These are phyloP conservation scores for Steinernema feltiae DNA, from an alignment of 1,140 invertebrate species.

Conservation along the genomic window DNA sequence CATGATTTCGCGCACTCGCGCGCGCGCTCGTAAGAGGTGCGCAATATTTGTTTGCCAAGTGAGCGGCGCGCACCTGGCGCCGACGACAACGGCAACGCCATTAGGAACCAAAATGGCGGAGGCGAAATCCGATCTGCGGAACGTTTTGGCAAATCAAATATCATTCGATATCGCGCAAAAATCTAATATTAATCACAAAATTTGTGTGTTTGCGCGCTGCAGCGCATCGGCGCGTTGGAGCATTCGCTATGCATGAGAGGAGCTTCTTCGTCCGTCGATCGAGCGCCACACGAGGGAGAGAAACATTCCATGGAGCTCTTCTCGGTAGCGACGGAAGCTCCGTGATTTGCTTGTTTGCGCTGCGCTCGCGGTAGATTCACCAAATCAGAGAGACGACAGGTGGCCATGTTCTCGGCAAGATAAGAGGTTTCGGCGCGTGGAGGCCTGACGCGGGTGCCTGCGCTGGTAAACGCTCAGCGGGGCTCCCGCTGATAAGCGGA, in stretches of 20 bases:
- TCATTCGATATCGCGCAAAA: neutral
- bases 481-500: neutral
- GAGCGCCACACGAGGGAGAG: no score
- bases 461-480: no score
- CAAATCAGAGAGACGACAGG: neutral
- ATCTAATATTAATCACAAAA: conserved; percentile 16
- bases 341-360: neutral
- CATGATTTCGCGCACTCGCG: conserved; percentile 12
- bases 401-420: neutral
- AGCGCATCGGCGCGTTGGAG: neutral
- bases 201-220: neutral
- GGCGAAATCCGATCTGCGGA: neutral
- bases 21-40: no score
- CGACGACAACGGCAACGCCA: neutral
- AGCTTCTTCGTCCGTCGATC: no score
- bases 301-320: no score
- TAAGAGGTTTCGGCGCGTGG: neutral
- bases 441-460: no score
- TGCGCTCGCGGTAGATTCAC: conserved; percentile 1
- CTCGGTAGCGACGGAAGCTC: no score
- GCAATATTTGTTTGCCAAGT: no score
- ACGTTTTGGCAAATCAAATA: neutral
- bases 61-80: no score
- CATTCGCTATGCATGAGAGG: neutral
- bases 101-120: neutral